phyloP scores from a whole-genome alignment of 1,140 invertebrate genomes.

The Drosophila trapezifrons region DNA sequence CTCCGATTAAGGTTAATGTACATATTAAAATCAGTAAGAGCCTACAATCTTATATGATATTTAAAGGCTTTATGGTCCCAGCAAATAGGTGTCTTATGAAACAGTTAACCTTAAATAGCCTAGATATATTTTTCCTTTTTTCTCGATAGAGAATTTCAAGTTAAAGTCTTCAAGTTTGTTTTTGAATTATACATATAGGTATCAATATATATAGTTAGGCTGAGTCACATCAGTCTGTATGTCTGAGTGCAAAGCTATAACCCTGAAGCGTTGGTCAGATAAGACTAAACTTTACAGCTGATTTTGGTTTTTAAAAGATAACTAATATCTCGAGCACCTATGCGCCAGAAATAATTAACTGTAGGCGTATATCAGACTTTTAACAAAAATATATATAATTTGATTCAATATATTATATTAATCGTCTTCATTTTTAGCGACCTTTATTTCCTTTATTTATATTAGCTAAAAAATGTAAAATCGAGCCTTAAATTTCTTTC shows the following conservation, averaged over 20 bases:
- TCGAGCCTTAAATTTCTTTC: too few species aligned
- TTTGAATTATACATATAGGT: not conserved
- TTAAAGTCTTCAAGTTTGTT: too few species aligned
- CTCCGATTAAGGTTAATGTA: not conserved
- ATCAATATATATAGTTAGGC: not conserved
- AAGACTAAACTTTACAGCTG: not conserved
- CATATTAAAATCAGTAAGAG: not conserved
- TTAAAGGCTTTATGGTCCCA: not conserved
- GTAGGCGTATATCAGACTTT: too few species aligned
- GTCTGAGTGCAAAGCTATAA: constrained; percentile 1
- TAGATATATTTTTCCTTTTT: too few species aligned
- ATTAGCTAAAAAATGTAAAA: too few species aligned
- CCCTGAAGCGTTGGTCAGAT: constrained; percentile 2
- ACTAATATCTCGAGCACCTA: not conserved
- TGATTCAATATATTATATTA: too few species aligned
- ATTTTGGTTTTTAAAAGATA: constrained; percentile 5
- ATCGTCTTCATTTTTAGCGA: too few species aligned
- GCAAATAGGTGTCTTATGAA: too few species aligned
- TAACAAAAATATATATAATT: not conserved
- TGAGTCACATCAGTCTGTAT: constrained; percentile 1
- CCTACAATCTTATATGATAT: too few species aligned
- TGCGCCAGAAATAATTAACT: not conserved
- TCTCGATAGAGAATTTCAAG: too few species aligned
- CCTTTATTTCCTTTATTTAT: too few species aligned
- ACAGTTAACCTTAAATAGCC: not conserved